phyloP scores from a whole-genome alignment of 2,113 vertebrate species.

The Isichthys henryi region DNA sequence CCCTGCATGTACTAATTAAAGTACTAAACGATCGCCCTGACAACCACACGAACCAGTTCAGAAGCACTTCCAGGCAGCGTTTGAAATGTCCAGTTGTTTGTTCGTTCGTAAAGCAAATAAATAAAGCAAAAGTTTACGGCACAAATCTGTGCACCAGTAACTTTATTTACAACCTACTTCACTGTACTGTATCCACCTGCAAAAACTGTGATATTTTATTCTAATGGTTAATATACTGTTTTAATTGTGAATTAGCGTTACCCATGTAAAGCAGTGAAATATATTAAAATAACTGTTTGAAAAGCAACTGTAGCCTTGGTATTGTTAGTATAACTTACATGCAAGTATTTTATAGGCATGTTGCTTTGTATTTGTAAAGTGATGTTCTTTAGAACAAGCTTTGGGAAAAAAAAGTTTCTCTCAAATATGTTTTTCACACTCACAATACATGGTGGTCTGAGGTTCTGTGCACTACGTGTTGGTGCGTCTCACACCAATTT shows the following conservation, averaged over 20 bases:
- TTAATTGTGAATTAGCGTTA: neutral
- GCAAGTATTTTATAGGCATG: neutral
- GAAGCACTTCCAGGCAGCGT: neutral
- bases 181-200: neutral
- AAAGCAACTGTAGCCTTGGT: neutral
- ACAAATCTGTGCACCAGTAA: neutral
- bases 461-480: neutral
- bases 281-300: neutral
- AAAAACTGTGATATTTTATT: neutral
- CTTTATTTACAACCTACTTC: neutral
- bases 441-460: neutral
- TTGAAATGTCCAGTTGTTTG: neutral
- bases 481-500: neutral
- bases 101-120: no score
- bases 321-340: neutral
- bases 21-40: neutral
- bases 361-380: neutral
- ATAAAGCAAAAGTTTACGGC: neutral
- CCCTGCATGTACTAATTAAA: neutral
- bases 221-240: neutral
- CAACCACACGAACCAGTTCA: neutral
- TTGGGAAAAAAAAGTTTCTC: neutral
- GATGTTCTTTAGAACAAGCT: neutral
- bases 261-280: neutral
- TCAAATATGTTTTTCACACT: neutral